Base-by-base conservation (phyloP, 1,140 invertebrate genomes). In the Drosophila dunni region DNA sequence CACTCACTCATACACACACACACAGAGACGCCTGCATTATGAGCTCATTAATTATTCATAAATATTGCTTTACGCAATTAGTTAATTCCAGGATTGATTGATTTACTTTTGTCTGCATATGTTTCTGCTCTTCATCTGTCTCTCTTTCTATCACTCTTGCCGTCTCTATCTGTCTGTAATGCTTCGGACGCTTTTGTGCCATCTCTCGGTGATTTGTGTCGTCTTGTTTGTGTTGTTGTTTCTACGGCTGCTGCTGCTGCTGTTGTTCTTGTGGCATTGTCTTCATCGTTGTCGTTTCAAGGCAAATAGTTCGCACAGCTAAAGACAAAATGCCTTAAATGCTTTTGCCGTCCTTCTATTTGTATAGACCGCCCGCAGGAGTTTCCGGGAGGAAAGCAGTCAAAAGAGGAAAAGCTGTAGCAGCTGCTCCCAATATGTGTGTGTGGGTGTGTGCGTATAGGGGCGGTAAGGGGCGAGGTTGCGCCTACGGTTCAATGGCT, bases 1-100 rank as follows among this genome's bases (percentile, higher is more conserved):
- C 20, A n/a, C n/a, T n/a, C 13, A 42, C 10, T n/a, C 15, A 51
- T 10, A 29, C 29, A 53, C n/a, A 29, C 17, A 20, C 6, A 66
- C 5, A 40, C 5, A 50, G 9, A 58, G 34, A 50, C 65, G 56
- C 61, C 44, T 54, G 62, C 78, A 78, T 80, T 78, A 80, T 75
- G 71, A 80, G 81, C 81, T 85, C 79, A 85, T 85, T 85, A 85
- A 85, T 85, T 85, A 85, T 85, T 85, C 81, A 85, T 85, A 85
- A 83, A 85, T 82, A 81, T 79, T 82, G 79, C 79, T 82, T 79
- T 79, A 82, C 77, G 81, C 77, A 85, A 85, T 85, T 85, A 85
- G 81, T 79, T 85, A 85, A 79, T 82, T 79, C 77, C 73, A 77
- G 75, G 78, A 80, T 80, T 80, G 78, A 80, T 80, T 80, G 78